Evolutionary conservation across 2,888 invertebrate genomes (phyloP), one percentile per base, ranked within the genome.

Genomic region (Resseliella maxima): DNA sequence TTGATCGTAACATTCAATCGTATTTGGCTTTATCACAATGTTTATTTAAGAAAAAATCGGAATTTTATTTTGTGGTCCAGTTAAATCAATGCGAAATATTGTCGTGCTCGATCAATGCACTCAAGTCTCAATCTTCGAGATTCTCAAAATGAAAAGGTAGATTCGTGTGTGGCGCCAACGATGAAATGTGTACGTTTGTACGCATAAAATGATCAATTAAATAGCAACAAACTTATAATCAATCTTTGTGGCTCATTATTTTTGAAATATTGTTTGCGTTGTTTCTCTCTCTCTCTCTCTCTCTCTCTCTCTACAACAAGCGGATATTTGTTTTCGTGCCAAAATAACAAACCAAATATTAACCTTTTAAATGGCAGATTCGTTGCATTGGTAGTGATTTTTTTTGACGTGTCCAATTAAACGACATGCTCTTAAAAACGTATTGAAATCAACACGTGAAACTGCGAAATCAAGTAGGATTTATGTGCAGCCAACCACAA

Each of bases 281-380:
- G 1, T 15, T 72, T 31, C 2, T 72, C 24, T 27, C 5, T 59
- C 15, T 50, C 21, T 50, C 50, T n/a, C n/a, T n/a, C n/a, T n/a
- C n/a, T n/a, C n/a, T n/a, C n/a, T n/a, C n/a, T n/a, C n/a, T n/a
- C n/a, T n/a, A n/a, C n/a, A n/a, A n/a, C n/a, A n/a, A n/a, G n/a
- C 72, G 35, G 27, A 72, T 72, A 72, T 72, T 72, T 72, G 72
- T 72, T 72, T 72, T 72, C 72, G 72, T 72, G 72, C 72, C 72
- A 72, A 72, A 72, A 15, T 15, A 1, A 31, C 72, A 27, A 72
- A 31, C 31, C 72, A 72, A 72, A 31, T 72, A 72, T 72, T 0
- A 35, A 72, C 31, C 3, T 59, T 72, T 72, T 72, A 72, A 72
- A 72, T 31, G 72, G 72, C 27, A 72, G 31, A n/a, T n/a, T 31